A percentile compares a stretch with the other conserved stretches of the same genome.
Conservation (phyloP, 2,888 invertebrate species). For the Mesoligia furuncula region DNA sequence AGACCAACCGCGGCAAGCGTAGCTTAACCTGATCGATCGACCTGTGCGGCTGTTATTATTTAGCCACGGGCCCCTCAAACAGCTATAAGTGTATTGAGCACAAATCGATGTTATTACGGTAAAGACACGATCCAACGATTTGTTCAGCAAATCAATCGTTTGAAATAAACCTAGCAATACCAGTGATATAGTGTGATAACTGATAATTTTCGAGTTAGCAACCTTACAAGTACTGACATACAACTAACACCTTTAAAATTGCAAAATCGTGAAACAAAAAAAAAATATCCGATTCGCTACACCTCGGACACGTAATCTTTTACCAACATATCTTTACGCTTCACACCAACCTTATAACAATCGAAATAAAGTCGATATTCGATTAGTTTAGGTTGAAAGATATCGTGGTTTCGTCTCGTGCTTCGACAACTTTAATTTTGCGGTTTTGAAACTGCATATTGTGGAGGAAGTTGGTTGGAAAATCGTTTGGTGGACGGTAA, state of each 20-base stretch:
- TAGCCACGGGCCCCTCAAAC: too few relatives aligned
- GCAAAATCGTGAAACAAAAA: slow-evolving; percentile 76
- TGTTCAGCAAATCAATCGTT: slow-evolving; percentile 41
- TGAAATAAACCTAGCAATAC: slow-evolving; percentile 1
- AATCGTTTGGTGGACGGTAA: slow-evolving; percentile 33
- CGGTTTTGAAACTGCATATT: slow-evolving; percentile 55
- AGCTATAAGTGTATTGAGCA: neutral
- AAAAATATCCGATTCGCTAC: slow-evolving; percentile 68
- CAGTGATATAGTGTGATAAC: slow-evolving; percentile 27
- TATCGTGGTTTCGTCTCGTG: slow-evolving; percentile 50
- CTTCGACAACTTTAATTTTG: slow-evolving; percentile 51
- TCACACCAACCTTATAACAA: fast-evolving
- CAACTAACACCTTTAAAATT: slow-evolving; percentile 73
- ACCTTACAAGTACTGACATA: slow-evolving; percentile 58
- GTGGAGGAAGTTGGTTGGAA: neutral
- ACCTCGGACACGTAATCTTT: slow-evolving; percentile 61
- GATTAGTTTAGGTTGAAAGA: slow-evolving; percentile 3
- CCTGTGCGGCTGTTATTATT: too few relatives aligned
- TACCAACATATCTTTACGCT: slow-evolving; percentile 33
- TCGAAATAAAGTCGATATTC: slow-evolving; percentile 37
- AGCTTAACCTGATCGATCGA: too few relatives aligned
- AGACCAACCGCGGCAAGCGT: too few relatives aligned
- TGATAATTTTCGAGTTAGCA: slow-evolving; percentile 62
- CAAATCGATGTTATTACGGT: neutral
- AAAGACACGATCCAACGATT: slow-evolving; percentile 26